phyloP scores from a whole-genome alignment of 2,113 vertebrate genomes.

The Thryonomys swinderianus region DNA sequence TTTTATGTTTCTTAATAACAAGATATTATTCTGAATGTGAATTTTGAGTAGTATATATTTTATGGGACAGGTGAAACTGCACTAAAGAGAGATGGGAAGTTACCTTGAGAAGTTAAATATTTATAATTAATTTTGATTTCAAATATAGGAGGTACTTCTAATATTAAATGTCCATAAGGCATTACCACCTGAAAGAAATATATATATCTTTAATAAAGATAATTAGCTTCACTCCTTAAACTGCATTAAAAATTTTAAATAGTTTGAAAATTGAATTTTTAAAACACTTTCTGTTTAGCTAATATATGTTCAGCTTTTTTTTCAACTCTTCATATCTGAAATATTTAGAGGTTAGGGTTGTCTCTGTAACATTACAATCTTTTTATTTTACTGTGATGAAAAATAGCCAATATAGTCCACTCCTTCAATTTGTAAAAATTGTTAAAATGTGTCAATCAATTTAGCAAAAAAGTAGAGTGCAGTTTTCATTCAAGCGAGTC shows the following conservation, averaged over 20 bases:
- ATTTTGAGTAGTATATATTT: not conserved
- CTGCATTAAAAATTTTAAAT: not conserved
- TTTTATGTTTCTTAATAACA: conserved; percentile 51
- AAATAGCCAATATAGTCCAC: not conserved
- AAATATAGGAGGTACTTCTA: not conserved
- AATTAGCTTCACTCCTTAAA: not conserved
- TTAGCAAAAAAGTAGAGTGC: not conserved
- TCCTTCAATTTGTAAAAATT: conserved; percentile 1
- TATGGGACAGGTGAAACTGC: not conserved
- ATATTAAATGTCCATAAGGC: conserved; percentile 6
- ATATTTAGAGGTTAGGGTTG: not conserved
- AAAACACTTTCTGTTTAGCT: not conserved
- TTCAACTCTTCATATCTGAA: not conserved
- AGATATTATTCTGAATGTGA: not conserved
- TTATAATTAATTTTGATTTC: conserved; percentile 39
- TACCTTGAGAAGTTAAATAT: not conserved
- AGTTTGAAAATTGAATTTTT: not conserved
- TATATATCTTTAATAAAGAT: not conserved
- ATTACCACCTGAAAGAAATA: not conserved
- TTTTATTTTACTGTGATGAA: not conserved
- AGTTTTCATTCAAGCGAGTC: not conserved
- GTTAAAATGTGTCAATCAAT: not conserved
- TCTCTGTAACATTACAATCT: not conserved
- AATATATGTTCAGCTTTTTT: not conserved
- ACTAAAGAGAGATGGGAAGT: not conserved